These are phyloP conservation scores for Heliopora coerulea DNA, from an alignment of 92 coral and sea anemone genomes.

Conservation along the genomic window DNA sequence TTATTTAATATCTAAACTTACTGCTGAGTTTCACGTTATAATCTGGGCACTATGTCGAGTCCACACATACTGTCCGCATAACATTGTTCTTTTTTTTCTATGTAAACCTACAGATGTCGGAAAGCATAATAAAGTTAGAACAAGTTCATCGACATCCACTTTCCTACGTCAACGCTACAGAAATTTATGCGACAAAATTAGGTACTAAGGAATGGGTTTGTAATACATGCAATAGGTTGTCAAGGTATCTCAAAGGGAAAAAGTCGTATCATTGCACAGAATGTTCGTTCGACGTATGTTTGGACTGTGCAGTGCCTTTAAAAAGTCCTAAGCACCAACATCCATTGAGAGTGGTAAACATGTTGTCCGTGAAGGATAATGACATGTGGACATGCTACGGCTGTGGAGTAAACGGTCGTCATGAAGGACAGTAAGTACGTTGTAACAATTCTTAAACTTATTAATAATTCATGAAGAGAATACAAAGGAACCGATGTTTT, in stretches of 20 bases:
- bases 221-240: slow-evolving; percentile 31
- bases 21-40: too few relatives aligned
- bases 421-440: too few relatives aligned
- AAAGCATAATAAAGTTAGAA: not conserved
- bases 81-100: too few relatives aligned
- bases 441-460: too few relatives aligned
- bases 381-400: too few relatives aligned
- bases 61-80: too few relatives aligned
- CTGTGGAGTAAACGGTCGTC: too few relatives aligned
- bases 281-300: slow-evolving; percentile 11
- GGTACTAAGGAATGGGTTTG: slow-evolving; percentile 43
- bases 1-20: too few relatives aligned
- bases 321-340: slow-evolving; percentile 18
- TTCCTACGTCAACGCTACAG: not conserved
- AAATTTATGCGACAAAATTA: not conserved
- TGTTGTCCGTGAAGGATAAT: too few relatives aligned
- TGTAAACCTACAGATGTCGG: not conserved
- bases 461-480: too few relatives aligned
- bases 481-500: too few relatives aligned
- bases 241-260: slow-evolving; percentile 3
- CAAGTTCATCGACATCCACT: slow-evolving; percentile 6
- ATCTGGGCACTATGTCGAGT: too few relatives aligned
- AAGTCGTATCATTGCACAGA: slow-evolving; percentile 3
- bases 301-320: not conserved
- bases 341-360: not conserved